These are phyloP conservation scores for Onychomys torridus DNA, from an alignment of 2,797 vertebrate genomes.

Conservation along the genomic window DNA sequence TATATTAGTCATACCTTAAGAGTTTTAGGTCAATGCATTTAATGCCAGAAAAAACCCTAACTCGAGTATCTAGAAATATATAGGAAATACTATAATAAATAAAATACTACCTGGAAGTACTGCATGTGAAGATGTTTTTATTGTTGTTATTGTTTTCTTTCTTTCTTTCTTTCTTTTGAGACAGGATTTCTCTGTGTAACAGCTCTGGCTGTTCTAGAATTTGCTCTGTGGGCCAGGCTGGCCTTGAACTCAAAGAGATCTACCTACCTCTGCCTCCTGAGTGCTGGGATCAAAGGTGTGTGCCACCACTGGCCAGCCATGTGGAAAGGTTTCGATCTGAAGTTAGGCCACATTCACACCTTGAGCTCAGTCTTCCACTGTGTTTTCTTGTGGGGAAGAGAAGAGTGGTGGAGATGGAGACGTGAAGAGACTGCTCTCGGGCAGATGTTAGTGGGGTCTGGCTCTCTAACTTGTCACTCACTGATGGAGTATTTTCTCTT, in stretches of 20 bases:
- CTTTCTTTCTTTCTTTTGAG: neutral
- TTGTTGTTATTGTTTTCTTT: neutral
- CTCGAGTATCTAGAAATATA: conserved; percentile 34
- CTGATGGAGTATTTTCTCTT: neutral
- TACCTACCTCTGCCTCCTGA: neutral
- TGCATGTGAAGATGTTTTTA: neutral
- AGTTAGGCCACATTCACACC: neutral
- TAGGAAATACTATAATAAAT: conserved; percentile 56
- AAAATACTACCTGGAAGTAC: conserved; percentile 52
- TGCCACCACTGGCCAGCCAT: neutral
- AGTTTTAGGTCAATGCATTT: conserved; percentile 40
- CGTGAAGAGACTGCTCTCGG: neutral
- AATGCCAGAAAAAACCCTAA: conserved; percentile 41
- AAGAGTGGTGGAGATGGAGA: neutral
- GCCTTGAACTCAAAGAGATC: neutral
- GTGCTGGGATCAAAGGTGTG: neutral
- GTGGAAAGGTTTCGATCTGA: neutral
- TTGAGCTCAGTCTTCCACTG: neutral
- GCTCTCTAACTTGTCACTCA: neutral
- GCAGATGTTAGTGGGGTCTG: neutral
- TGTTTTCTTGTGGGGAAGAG: neutral
- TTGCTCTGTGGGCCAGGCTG: neutral
- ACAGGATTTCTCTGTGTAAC: neutral
- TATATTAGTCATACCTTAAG: conserved; percentile 12
- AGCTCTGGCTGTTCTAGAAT: neutral